Evolutionary conservation across 2,888 invertebrate species (phyloP).

Genomic region (Atethmia centrago): DNA sequence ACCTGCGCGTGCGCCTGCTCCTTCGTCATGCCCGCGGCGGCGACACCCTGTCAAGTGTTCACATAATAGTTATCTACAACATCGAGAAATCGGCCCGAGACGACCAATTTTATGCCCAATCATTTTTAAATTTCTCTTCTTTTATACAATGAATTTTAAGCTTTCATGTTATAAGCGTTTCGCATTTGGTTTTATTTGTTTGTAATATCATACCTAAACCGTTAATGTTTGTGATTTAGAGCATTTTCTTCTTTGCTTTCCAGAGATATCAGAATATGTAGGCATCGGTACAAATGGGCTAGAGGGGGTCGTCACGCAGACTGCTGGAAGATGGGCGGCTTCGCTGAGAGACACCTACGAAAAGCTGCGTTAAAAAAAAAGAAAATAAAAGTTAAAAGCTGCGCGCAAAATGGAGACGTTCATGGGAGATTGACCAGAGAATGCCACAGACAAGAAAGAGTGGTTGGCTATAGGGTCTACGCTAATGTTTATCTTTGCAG

Average conservation of each 20-base stretch:
- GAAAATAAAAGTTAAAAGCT: too few relatives aligned
- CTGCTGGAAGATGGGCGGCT: neutral
- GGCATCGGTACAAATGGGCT: too few relatives aligned
- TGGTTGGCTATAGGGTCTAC: neutral
- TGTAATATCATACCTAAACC: neutral
- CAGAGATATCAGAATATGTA: too few relatives aligned
- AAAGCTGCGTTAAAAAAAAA: too few relatives aligned
- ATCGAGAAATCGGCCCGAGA: slow-evolving; percentile 71
- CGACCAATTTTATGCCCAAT: slow-evolving; percentile 68
- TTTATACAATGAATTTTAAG: slow-evolving; percentile 31
- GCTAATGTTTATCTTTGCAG: neutral
- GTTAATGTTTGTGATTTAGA: neutral
- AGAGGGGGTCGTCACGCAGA: too few relatives aligned
- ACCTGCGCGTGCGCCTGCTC: slow-evolving; percentile 89
- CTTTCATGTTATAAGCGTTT: slow-evolving; percentile 11
- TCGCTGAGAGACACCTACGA: too few relatives aligned
- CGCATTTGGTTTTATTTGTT: slow-evolving; percentile 10
- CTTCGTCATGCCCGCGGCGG: slow-evolving; percentile 83
- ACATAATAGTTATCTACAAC: slow-evolving; percentile 83
- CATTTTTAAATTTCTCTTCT: slow-evolving; percentile 60
- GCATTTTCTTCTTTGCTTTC: slow-evolving; percentile 1
- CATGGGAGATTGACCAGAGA: neutral
- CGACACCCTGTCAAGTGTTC: slow-evolving; percentile 88
- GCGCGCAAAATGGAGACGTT: neutral
- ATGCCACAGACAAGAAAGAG: neutral